phyloP scores from a whole-genome alignment of 1,140 invertebrate genomes.

The Temnothorax longispinosus region DNA sequence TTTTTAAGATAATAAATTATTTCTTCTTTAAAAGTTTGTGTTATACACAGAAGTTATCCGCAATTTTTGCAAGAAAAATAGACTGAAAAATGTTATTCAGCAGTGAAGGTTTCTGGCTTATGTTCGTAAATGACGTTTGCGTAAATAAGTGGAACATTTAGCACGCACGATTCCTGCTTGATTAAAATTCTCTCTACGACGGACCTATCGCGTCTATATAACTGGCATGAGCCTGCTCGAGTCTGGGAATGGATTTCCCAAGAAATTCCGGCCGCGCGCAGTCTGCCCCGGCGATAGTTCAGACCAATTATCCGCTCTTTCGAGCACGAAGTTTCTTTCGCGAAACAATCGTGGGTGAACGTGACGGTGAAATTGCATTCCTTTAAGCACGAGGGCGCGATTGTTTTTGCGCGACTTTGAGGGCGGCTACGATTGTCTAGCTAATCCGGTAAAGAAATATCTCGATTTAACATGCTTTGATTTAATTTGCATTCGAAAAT shows the following conservation, averaged over 20 bases:
- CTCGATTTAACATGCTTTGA: not conserved
- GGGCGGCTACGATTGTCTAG: not conserved
- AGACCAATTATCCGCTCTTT: constrained; percentile 58
- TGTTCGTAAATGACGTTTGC: not conserved
- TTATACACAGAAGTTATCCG: not conserved
- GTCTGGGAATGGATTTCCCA: constrained; percentile 9
- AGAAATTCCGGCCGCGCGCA: constrained; percentile 48
- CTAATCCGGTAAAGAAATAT: constrained; percentile 24
- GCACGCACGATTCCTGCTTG: not conserved
- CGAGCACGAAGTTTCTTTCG: constrained; percentile 58
- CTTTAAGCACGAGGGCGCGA: constrained; percentile 19
- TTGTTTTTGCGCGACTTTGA: constrained; percentile 30
- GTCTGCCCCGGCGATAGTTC: constrained; percentile 29
- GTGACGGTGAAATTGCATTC: constrained; percentile 60
- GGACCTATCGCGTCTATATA: constrained; percentile 34
- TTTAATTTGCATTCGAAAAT: not conserved
- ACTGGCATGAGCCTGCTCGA: constrained; percentile 31
- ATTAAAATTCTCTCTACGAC: constrained; percentile 46
- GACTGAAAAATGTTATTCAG: not conserved
- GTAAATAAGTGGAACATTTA: constrained; percentile 1
- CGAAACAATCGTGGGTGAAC: constrained; percentile 51
- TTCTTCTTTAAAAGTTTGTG: not conserved
- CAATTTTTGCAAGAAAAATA: not conserved
- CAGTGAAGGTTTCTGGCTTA: not conserved
- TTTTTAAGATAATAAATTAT: not conserved